Conservation (phyloP, 1,140 invertebrate genomes). For the Calephelis nemesis region DNA sequence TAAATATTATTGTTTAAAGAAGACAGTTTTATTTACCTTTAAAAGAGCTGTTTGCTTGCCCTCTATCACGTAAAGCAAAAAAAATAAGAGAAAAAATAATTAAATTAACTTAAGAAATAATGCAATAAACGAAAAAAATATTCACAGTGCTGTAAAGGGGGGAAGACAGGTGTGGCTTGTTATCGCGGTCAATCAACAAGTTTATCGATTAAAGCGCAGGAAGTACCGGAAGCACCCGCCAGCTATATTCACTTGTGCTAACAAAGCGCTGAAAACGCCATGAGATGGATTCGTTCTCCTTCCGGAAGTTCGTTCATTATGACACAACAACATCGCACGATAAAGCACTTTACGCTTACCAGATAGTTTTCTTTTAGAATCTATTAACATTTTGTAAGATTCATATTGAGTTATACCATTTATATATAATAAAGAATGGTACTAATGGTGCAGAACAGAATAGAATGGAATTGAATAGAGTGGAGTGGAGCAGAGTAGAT, state of each 20-base stretch:
- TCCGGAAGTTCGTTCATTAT: constrained; percentile 14
- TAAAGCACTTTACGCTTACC: neutral
- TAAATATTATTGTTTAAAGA: too few species aligned
- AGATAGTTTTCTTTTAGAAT: neutral
- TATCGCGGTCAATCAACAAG: constrained; percentile 18
- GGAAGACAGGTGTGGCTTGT: constrained; percentile 18
- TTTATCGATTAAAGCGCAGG: constrained; percentile 22
- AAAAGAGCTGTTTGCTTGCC: too few species aligned
- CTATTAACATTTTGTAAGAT: too few species aligned
- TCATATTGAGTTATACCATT: too few species aligned
- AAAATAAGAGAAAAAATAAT: too few species aligned
- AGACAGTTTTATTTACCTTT: too few species aligned
- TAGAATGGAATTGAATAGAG: too few species aligned
- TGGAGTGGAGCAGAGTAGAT: too few species aligned
- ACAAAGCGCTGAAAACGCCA: constrained; percentile 16
- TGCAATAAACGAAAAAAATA: neutral
- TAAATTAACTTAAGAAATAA: neutral
- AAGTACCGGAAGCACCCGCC: constrained; percentile 16
- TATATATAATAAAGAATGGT: too few species aligned
- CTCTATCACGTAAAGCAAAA: too few species aligned
- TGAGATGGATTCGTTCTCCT: constrained; percentile 9
- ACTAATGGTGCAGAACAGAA: too few species aligned
- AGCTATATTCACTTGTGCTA: constrained; percentile 11
- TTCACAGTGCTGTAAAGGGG: neutral
- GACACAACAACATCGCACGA: neutral